Conservation (phyloP, 2,797 vertebrate species). For the Ctenochaetus hawaiiensis region DNA sequence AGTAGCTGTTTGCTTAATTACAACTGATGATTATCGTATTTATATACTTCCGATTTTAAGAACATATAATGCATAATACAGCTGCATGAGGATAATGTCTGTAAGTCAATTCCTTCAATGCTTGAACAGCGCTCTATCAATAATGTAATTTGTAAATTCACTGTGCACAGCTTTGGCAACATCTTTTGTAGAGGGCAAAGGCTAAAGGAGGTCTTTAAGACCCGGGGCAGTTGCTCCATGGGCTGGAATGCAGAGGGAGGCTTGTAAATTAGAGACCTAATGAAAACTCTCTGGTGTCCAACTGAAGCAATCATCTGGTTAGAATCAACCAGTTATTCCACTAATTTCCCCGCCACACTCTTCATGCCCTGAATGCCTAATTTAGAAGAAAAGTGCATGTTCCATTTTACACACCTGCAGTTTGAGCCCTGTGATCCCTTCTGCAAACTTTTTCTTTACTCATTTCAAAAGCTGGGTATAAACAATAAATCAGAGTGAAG, state of each 20-base stretch:
- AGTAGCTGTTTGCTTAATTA: slow-evolving; percentile 3
- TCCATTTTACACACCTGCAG: slow-evolving; percentile 95
- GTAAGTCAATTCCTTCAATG: slow-evolving; percentile 16
- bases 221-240: slow-evolving; percentile 77
- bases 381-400: slow-evolving; percentile 95
- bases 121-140: slow-evolving; percentile 10
- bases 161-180: slow-evolving; percentile 54
- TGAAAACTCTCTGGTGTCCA: slow-evolving; percentile 96
- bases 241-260: slow-evolving; percentile 93
- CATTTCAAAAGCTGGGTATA: slow-evolving; percentile 46
- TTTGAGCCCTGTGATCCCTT: slow-evolving; percentile 84
- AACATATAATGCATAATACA: slow-evolving; percentile 23
- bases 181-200: slow-evolving; percentile 71
- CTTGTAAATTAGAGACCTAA: slow-evolving; percentile 99
- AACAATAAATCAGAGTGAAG: slow-evolving; percentile 43
- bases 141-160: slow-evolving; percentile 49
- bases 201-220: slow-evolving; percentile 82
- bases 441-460: slow-evolving; percentile 52
- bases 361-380: slow-evolving; percentile 94
- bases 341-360: slow-evolving; percentile 95
- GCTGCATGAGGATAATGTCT: not conserved
- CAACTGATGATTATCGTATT: not conserved
- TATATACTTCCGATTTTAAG: not conserved
- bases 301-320: slow-evolving; percentile 99
- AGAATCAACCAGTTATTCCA: slow-evolving; percentile 99